These are phyloP conservation scores for Leptinotarsa peninsularis DNA, from an alignment of 2,888 invertebrate genomes.

Conservation along the genomic window DNA sequence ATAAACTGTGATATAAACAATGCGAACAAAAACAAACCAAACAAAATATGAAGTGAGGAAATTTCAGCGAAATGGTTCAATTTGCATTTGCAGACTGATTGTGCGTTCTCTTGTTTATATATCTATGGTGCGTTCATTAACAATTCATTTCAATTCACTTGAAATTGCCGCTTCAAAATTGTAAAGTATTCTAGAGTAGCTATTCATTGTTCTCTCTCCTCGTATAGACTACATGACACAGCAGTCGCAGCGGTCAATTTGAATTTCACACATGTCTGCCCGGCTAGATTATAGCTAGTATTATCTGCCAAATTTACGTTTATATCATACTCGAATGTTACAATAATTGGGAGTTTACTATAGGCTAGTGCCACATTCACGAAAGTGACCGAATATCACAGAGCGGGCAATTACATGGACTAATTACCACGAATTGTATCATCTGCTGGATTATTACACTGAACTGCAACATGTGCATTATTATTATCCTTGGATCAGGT, in stretches of 20 bases:
- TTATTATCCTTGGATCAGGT: slow-evolving; percentile 17
- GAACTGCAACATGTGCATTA: slow-evolving; percentile 29
- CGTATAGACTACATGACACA: background rate
- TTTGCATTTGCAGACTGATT: too few species aligned
- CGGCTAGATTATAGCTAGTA: slow-evolving; percentile 31
- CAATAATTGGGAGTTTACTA: slow-evolving; percentile 39
- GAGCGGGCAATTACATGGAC: slow-evolving; percentile 36
- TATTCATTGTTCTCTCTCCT: background rate
- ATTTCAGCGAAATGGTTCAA: too few species aligned
- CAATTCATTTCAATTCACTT: too few species aligned
- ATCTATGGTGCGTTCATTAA: too few species aligned
- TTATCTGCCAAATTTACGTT: slow-evolving; percentile 39
- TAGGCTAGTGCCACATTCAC: slow-evolving; percentile 32
- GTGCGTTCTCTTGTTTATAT: too few species aligned
- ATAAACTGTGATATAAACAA: too few species aligned
- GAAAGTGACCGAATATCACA: slow-evolving; percentile 37
- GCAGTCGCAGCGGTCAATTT: background rate
- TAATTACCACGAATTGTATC: slow-evolving; percentile 37
- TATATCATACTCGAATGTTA: slow-evolving; percentile 31
- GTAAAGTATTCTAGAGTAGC: background rate
- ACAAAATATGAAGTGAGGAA: too few species aligned
- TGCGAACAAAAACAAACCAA: too few species aligned
- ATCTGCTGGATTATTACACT: slow-evolving; percentile 35
- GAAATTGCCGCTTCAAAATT: background rate
- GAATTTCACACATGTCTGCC: slow-evolving; percentile 37